phyloP scores from a whole-genome alignment of 2,797 vertebrate species.

The Hafferia zeledoni region DNA sequence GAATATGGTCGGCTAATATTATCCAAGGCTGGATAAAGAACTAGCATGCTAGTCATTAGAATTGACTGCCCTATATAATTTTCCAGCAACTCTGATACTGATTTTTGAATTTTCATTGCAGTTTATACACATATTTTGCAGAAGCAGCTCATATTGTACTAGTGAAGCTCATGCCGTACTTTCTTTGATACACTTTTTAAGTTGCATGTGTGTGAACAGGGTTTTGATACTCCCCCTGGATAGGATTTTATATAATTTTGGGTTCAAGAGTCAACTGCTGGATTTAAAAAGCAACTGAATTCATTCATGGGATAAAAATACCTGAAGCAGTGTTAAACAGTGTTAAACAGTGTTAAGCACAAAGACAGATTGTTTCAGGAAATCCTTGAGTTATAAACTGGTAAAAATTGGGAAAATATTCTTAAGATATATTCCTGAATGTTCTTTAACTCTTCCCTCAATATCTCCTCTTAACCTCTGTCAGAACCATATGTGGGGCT shows the following conservation, averaged over 20 bases:
- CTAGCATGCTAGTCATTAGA: neutral
- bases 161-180: neutral
- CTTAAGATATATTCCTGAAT: neutral
- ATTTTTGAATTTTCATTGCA: conserved; percentile 24
- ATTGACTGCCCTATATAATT: neutral
- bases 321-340: neutral
- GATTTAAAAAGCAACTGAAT: neutral
- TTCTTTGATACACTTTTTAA: neutral
- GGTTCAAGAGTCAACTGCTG: neutral
- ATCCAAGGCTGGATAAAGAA: neutral
- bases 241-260: neutral
- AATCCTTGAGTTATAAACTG: neutral
- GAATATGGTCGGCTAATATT: neutral
- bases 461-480: neutral
- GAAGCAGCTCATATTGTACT: neutral
- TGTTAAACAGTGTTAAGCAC: neutral
- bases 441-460: neutral
- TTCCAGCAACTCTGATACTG: neutral
- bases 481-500: neutral
- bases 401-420: neutral
- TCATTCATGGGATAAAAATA: neutral
- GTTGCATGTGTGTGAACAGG: neutral
- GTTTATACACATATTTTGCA: neutral
- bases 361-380: neutral
- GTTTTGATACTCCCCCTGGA: neutral